These are phyloP conservation scores for Chunga burmeisteri DNA, from an alignment of 2,113 vertebrate genomes.

Conservation along the genomic window DNA sequence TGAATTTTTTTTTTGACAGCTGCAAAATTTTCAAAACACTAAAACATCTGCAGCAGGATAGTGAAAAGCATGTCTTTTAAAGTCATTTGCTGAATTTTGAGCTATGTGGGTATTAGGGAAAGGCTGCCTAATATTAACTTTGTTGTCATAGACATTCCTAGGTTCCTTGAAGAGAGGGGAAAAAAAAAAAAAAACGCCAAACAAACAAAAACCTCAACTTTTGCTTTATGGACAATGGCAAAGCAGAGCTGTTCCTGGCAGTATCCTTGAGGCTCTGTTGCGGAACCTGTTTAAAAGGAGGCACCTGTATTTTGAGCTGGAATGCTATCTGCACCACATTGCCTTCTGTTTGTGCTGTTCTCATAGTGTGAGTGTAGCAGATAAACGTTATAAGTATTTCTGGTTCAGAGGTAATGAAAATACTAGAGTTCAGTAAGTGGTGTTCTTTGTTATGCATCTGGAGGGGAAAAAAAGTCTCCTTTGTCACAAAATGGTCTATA, in stretches of 20 bases:
- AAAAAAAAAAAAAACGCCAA: neutral
- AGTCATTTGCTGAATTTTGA: neutral
- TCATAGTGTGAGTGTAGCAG: neutral
- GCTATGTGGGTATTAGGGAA: neutral
- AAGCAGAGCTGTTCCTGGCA: neutral
- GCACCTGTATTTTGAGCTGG: neutral
- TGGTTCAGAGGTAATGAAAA: neutral
- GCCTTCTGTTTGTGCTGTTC: neutral
- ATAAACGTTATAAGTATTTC: neutral
- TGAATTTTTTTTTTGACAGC: neutral
- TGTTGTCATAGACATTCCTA: neutral
- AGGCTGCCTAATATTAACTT: neutral
- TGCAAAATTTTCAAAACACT: neutral
- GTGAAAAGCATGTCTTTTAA: neutral
- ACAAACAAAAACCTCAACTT: neutral
- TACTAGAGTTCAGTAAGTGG: neutral
- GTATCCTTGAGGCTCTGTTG: neutral
- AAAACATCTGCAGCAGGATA: neutral
- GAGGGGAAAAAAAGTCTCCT: fast-evolving
- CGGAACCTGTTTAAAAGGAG: neutral
- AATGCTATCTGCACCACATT: neutral
- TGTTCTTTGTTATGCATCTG: neutral
- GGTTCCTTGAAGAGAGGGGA: neutral
- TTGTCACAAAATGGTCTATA: neutral
- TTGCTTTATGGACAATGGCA: neutral